Evolutionary conservation across 2,113 vertebrate species (phyloP).

Genomic region (Lynx canadensis): DNA sequence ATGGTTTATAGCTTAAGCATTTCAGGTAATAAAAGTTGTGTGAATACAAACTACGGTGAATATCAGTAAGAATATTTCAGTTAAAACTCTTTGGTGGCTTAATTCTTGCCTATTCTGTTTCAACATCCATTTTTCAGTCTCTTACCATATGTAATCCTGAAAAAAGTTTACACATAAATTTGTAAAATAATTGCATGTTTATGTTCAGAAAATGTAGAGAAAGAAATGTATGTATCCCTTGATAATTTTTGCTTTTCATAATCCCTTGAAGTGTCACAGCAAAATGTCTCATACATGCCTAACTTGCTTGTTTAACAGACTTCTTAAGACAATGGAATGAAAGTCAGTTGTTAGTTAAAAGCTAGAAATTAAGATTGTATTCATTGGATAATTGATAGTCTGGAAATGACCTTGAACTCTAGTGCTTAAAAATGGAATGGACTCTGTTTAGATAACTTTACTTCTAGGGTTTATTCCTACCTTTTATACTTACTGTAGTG

Average conservation of each 20-base stretch:
- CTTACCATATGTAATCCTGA: not conserved
- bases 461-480: not conserved
- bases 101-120: slow-evolving; percentile 35
- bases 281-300: not conserved
- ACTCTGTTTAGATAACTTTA: slow-evolving; percentile 3
- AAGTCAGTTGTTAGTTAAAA: not conserved
- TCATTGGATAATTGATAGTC: not conserved
- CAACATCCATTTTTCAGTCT: not conserved
- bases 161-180: not conserved
- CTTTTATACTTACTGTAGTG: not conserved
- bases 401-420: slow-evolving; percentile 1
- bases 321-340: slow-evolving; percentile 13
- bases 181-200: not conserved
- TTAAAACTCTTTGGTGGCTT: not conserved
- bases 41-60: slow-evolving; percentile 41
- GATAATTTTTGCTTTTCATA: not conserved
- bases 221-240: not conserved
- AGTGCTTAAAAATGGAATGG: not conserved
- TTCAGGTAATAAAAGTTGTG: not conserved
- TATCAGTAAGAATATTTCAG: not conserved
- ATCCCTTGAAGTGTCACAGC: not conserved
- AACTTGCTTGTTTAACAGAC: not conserved
- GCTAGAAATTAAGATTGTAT: not conserved
- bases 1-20: not conserved
- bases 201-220: slow-evolving; percentile 38